Percentiles rank a stretch among this genome's conserved stretches.
These are phyloP conservation scores for Schizopygopsis pylzovi DNA, from an alignment of 2,797 vertebrate genomes.

Conservation along the genomic window DNA sequence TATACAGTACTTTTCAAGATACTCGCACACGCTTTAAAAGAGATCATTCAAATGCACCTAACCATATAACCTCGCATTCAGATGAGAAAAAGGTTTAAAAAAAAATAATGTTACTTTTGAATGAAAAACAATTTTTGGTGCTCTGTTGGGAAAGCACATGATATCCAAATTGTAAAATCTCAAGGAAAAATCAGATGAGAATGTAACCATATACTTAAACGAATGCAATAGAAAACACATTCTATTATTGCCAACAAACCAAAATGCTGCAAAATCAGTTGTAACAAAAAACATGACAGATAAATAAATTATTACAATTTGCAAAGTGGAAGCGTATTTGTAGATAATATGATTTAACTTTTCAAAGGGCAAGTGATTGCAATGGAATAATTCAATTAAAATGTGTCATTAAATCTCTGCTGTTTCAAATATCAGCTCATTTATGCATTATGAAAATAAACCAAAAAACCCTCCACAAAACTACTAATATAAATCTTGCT, in stretches of 20 bases:
- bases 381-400: slow-evolving; percentile 42
- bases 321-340: slow-evolving; percentile 24
- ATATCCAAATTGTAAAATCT: background rate
- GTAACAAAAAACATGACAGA: slow-evolving; percentile 44
- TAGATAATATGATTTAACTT: slow-evolving; percentile 49
- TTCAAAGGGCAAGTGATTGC: slow-evolving; percentile 46
- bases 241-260: slow-evolving; percentile 19
- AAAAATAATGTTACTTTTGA: background rate
- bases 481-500: background rate
- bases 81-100: background rate
- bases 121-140: background rate
- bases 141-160: background rate
- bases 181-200: background rate
- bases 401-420: slow-evolving; percentile 28
- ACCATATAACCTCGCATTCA: background rate
- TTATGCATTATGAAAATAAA: background rate
- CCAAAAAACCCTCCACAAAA: background rate
- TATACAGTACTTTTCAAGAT: background rate
- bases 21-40: background rate
- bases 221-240: background rate
- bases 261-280: slow-evolving; percentile 48
- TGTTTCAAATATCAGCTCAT: slow-evolving; percentile 13
- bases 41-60: background rate
- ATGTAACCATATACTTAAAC: background rate
- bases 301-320: slow-evolving; percentile 35